Conservation (phyloP, 2,888 invertebrate genomes). For the Spatulosminthurus flaviceps region DNA sequence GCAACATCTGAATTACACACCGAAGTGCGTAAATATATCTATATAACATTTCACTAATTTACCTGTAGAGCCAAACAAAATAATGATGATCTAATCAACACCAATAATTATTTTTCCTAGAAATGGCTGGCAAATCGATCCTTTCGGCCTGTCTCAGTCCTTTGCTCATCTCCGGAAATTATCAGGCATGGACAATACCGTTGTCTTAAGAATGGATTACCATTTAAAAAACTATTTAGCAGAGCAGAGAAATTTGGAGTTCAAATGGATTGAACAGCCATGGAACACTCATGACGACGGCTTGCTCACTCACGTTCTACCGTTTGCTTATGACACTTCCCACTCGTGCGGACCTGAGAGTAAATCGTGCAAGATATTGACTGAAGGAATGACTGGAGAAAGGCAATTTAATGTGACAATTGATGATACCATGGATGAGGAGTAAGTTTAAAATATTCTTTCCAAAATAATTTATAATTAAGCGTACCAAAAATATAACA, state of each 20-base stretch:
- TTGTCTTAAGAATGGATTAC: constrained; percentile 93
- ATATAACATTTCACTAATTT: too few relatives aligned
- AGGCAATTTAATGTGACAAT: neutral
- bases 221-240: constrained; percentile 92
- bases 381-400: constrained; percentile 72
- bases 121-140: constrained; percentile 89
- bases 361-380: constrained; percentile 88
- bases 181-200: constrained; percentile 81
- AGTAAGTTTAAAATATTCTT: too few relatives aligned
- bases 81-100: too few relatives aligned
- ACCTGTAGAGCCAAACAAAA: too few relatives aligned
- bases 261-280: constrained; percentile 89
- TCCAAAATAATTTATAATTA: too few relatives aligned
- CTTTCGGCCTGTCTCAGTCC: constrained; percentile 88
- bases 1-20: constrained; percentile 80
- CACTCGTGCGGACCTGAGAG: constrained; percentile 99
- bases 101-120: constrained; percentile 48
- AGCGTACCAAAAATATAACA: too few relatives aligned
- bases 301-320: constrained; percentile 85
- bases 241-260: constrained; percentile 83
- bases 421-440: too few relatives aligned
- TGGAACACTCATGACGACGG: constrained; percentile 71
- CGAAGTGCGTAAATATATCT: constrained; percentile 67
- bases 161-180: constrained; percentile 83
- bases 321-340: constrained; percentile 97